Evolutionary conservation across 2,888 invertebrate genomes (phyloP).

Genomic region (Mimas tiliae): DNA sequence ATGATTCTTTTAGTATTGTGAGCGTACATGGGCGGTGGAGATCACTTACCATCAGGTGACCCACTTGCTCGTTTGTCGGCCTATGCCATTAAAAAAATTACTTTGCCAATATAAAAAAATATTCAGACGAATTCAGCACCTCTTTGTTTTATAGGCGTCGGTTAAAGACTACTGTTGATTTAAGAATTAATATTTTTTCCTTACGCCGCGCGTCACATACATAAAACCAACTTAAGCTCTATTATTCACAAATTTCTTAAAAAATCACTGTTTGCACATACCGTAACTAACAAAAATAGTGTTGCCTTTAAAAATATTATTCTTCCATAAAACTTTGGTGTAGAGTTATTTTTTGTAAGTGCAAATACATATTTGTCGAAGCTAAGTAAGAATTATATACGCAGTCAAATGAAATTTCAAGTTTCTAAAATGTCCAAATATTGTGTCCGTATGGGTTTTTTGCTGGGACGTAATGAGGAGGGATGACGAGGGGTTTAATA

Average conservation of each 20-base stretch:
- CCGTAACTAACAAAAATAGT: not conserved
- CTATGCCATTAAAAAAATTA: too few relatives aligned
- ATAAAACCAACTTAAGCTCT: not conserved
- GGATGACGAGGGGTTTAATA: not conserved
- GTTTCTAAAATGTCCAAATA: conserved; percentile 77
- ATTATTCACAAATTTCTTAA: conserved; percentile 16
- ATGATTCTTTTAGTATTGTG: too few relatives aligned
- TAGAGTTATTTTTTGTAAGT: conserved; percentile 5
- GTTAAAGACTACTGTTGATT: not conserved
- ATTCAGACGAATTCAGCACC: not conserved
- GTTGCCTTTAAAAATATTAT: not conserved
- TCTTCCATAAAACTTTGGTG: not conserved
- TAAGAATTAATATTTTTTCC: not conserved
- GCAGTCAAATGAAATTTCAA: conserved; percentile 67
- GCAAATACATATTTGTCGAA: not conserved
- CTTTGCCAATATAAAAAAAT: too few relatives aligned
- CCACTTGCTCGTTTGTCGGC: too few relatives aligned
- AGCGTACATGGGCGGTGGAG: too few relatives aligned
- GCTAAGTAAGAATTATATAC: conserved; percentile 24
- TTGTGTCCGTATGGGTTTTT: conserved; percentile 42
- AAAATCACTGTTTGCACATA: conserved; percentile 11
- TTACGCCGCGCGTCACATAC: not conserved
- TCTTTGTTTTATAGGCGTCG: too few relatives aligned
- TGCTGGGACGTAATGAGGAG: conserved; percentile 18
- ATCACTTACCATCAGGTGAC: too few relatives aligned